These are phyloP conservation scores for Malurus leucopterus DNA, from an alignment of 2,797 vertebrate species.

Conservation along the genomic window DNA sequence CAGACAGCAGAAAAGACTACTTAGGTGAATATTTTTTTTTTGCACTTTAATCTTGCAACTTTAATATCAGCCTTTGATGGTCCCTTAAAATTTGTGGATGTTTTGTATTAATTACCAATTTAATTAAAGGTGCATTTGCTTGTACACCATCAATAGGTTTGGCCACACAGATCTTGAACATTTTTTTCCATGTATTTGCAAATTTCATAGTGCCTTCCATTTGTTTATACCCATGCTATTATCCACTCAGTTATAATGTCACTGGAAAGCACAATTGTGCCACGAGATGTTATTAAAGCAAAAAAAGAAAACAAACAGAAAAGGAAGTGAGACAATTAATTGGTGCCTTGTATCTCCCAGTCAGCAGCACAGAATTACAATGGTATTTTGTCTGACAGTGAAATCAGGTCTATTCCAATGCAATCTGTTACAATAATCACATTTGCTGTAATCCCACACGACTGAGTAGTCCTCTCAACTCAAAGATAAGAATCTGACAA, in stretches of 20 bases:
- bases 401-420: not conserved
- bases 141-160: not conserved
- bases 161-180: not conserved
- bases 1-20: not conserved
- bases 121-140: not conserved
- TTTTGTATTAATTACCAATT: not conserved
- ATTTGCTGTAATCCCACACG: not conserved
- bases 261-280: not conserved
- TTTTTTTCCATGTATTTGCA: not conserved
- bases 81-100: not conserved
- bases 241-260: not conserved
- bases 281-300: not conserved
- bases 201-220: not conserved
- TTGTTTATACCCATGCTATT: not conserved
- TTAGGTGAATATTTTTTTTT: not conserved
- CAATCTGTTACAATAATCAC: constrained; percentile 4
- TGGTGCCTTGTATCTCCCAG: not conserved
- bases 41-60: not conserved
- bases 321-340: not conserved
- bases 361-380: not conserved
- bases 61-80: not conserved
- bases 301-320: constrained; percentile 15
- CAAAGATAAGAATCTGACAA: not conserved
- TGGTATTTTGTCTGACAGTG: not conserved
- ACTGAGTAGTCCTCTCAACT: not conserved